Evolutionary conservation across 1,140 invertebrate genomes (phyloP), one percentile per base, ranked within the genome.

Genomic region (Papilio helenus): DNA sequence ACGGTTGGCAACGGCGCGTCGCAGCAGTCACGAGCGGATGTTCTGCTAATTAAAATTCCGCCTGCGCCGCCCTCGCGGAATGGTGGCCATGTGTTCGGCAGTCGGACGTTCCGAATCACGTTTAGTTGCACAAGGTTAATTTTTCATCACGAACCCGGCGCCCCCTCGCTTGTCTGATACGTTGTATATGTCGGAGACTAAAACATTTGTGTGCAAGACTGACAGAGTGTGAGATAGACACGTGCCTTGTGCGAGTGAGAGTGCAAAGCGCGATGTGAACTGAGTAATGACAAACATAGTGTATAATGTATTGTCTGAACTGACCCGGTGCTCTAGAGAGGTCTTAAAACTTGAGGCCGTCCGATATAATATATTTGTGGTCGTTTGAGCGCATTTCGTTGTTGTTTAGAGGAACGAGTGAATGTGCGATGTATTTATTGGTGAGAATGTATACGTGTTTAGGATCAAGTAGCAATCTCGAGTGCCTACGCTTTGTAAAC

Each of bases 1-100:
- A 84, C 83, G 88, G 87, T 86, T 90, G 92, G 91, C 92, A 93
- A 92, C 92, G 86, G 82, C 88, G 93, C 92, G 51, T 20, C 5
- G 58, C 84, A 88, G 83, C 88, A 93, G 90, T 92, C 88, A 93
- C 88, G 92, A 94, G 91, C 93, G 93, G 93, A 94, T 94, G 92
- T 94, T 94, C 93, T 93, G 92, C 92, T 94, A 94, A 94, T 94
- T 94, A 94, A 94, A 94, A 94, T 94, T 94, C 93, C 92, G 93
- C 93, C 93, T 93, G 92, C 90, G 91, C 92, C 92, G 91, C 92
- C 92, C 92, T 94, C 93, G 90, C 92, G 92, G 92, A 94, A 92
- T 94, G 92, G 91, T 89, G 90, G 93, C 93, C 93, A 94, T 94
- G 92, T 93, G 93, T 93, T 92, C 89, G 87, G 89, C 90, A 88